Evolutionary conservation across 1,140 invertebrate species (phyloP).

Genomic region (Augochlora pura): DNA sequence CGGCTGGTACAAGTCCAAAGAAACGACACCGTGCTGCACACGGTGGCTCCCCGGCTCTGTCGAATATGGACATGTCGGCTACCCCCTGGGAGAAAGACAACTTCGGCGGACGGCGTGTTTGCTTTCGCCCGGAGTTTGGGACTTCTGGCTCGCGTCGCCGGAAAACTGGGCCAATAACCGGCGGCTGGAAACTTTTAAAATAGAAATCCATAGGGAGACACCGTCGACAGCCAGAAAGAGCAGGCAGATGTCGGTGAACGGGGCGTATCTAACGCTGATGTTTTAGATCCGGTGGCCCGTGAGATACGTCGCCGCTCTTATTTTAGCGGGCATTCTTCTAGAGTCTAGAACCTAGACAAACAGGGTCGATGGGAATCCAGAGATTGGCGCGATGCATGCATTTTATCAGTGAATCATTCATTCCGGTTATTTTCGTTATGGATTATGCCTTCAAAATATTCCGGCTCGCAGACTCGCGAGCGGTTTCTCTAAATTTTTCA

Average conservation of each 20-base stretch:
- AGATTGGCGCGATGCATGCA: neutral
- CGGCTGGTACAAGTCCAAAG: neutral
- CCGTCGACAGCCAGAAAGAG: neutral
- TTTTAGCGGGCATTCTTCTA: neutral
- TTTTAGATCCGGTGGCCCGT: neutral
- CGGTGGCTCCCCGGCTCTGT: constrained; percentile 37
- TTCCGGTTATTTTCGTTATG: too few relatives aligned
- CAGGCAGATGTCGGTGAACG: constrained; percentile 16
- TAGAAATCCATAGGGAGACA: constrained; percentile 36
- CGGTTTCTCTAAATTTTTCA: too few relatives aligned
- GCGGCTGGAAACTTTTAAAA: constrained; percentile 59
- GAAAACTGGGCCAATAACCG: constrained; percentile 56
- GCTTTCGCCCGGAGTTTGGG: constrained; percentile 38
- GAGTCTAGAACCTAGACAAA: neutral
- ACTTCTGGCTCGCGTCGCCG: constrained; percentile 11
- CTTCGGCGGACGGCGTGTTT: constrained; percentile 41
- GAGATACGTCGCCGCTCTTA: neutral
- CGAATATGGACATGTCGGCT: constrained; percentile 27
- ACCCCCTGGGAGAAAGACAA: constrained; percentile 28
- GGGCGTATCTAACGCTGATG: constrained; percentile 16
- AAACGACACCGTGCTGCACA: constrained; percentile 7
- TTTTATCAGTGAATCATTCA: neutral
- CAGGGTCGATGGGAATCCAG: neutral
- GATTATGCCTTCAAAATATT: neutral
- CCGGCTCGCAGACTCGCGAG: too few relatives aligned